Evolutionary conservation across 1,140 invertebrate genomes (phyloP), one percentile per base, ranked within the genome.

Genomic region (Diplogasteroides magnus): DNA sequence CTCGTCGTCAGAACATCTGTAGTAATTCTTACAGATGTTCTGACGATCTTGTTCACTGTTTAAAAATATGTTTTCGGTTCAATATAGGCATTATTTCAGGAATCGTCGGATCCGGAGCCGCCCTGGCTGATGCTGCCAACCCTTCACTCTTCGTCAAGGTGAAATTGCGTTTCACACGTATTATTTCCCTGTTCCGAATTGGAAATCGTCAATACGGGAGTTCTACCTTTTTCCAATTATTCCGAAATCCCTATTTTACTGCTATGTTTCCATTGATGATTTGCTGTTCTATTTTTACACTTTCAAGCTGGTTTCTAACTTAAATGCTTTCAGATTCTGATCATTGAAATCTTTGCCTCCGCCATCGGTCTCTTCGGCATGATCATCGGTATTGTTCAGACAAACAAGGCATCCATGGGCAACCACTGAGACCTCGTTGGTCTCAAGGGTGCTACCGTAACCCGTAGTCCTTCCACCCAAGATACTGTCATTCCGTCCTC

Each of bases 341-440:
- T 98, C 83, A 90, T 98, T 59, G 94, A 98, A 87, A 98, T 97
- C 84, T 98, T 98, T 84, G 94, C 92, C 26, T 94, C 91, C 83
- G 94, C 94, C 77, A 97, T 98, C 85, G 94, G 94, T 82, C 87
- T 98, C 0, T 98, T 98, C 86, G 94, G 94, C 69, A 88, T 97
- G n/a, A 97, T 97, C 85, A 93, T 97, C 67, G 92, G 92, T 73
- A 94, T 97, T 85, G 92, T 97, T 83, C 91, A 69, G 32, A 67
- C 68, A 15, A 65, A 67, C 37, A 67, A 28, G n/a, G 60, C 68
- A 3, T 67, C 26, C 64, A 66, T 68, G 67, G 61, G 61, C n/a
- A 25, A 60, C 23, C n/a, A 60, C n/a, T 60, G 27, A 60, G 23
- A 60, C n/a, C n/a, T n/a, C n/a, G n/a, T n/a, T n/a, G n/a, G n/a